phyloP scores from a whole-genome alignment of 2,113 vertebrate genomes.

The Callorhinus ursinus region DNA sequence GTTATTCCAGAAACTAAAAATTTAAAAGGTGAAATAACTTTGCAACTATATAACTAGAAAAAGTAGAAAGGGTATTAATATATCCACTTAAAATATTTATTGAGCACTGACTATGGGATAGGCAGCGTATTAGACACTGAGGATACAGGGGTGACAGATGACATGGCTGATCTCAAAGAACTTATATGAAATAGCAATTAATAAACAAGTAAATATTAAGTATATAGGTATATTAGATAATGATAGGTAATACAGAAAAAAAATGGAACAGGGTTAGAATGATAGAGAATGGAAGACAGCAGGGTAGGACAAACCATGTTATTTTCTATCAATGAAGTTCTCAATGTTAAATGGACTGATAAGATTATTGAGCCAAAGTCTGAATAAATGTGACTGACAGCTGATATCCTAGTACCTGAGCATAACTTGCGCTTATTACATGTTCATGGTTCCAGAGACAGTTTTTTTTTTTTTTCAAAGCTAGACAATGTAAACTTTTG shows the following conservation, averaged over 20 bases:
- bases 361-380: neutral
- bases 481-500: neutral
- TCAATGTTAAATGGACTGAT: neutral
- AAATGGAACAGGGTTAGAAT: neutral
- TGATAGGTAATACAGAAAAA: neutral
- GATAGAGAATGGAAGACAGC: neutral
- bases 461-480: neutral
- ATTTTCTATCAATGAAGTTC: neutral
- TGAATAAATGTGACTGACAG: neutral
- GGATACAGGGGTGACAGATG: neutral
- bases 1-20: neutral
- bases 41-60: neutral
- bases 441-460: neutral
- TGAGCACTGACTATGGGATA: neutral
- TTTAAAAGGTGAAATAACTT: neutral
- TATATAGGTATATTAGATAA: neutral
- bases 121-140: neutral
- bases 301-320: neutral
- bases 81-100: neutral
- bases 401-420: neutral
- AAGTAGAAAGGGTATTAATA: neutral
- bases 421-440: neutral
- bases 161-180: neutral
- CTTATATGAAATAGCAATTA: neutral
- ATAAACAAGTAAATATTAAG: neutral